Evolutionary conservation across 2,888 invertebrate genomes (phyloP), one percentile per base, ranked within the genome.

Genomic region (Nebria brevicollis): DNA sequence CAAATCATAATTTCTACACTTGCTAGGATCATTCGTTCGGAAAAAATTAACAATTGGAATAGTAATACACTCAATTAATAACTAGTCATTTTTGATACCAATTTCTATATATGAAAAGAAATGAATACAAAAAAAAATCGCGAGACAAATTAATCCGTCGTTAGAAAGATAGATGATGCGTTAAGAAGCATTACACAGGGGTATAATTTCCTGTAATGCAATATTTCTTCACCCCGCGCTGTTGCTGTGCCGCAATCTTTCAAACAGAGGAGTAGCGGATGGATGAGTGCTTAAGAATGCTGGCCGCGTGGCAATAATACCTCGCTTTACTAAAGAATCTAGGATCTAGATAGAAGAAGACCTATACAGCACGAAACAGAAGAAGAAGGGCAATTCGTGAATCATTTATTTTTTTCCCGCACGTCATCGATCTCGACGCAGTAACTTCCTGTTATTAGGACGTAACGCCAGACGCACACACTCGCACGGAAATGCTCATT

Each of bases 371-470:
- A 54, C 54, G 8, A 54, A 54, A 54, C 54, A 54, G 54, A 54
- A 8, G 54, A 7, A 54, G 54, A 54, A 54, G 54, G 25, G 64
- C 8, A 66, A 76, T 66, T 72, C 72, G 72, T 72, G 77, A 13
- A 72, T 72, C 77, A 77, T 77, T 77, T 77, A 66, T 77, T 77
- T 77, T 77, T 77, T 54, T 77, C 72, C 10, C 10, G 77, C 72
- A 77, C 77, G 77, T 77, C 77, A 72, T 77, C 76, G 34, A 68
- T 68, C 68, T 68, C 68, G 13, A 54, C 54, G 54, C 54, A 54
- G 54, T 54, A 54, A 54, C 68, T 26, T 26, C 68, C 68, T 68
- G 26, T 20, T 68, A 26, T 26, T 26, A 26, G 68, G 20, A 68
- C 68, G 20, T 20, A 25, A 68, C 15, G 68, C 68, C 20, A 68